Base-by-base conservation (phyloP, 1,140 invertebrate species). In the Leguminivora glycinivorella region DNA sequence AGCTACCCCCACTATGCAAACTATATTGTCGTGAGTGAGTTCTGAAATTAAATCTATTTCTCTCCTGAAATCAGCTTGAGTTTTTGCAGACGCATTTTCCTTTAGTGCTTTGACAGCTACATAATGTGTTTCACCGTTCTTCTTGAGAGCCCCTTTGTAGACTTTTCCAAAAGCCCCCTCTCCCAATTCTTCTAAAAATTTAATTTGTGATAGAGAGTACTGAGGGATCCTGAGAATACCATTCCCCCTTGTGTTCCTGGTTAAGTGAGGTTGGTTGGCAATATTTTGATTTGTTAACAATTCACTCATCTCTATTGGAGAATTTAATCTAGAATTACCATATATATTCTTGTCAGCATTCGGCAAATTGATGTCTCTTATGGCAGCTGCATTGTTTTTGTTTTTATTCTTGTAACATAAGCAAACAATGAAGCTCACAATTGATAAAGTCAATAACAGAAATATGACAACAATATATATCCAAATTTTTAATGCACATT, bases 91-190 rank as follows among this genome's bases (percentile, higher is more conserved):
- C 0, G 97, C 97, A 85, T 98, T 97, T 84, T 98, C 98, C 87
- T 98, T 98, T 0, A 99, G 89, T 0, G 98, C 98, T 88, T 99
- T 99, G 1, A 99, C 96, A 9, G 98, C 98, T 2, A 99, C 98
- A 81, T 95, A 96, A 60, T 96, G 94, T 70, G 94, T 94, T 68
- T 94, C 93, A 26, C 94, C 93, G 77, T 92, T 92, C 73, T 92
- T 88, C 71, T 95, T 94, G n/a, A 99, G 90, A 90, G 99, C 97
- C 1, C 98, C 98, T 92, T 98, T 98, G 82, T 97, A 98, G 0
- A 98, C 97, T 93, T 98, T 97, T 9, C 98, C 98, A 92, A 99
- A 99, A 60, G 98, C 97, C 25, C 98, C 98, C 93, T 99, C 98
- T 38, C 98, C 98, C 1, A 99, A 91, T 88, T 99, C 98, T 88